Evolutionary conservation across 64 coral and sea anemone genomes (phyloP), one percentile per base, ranked within the genome.

Genomic region (Actinia tenebrosa): DNA sequence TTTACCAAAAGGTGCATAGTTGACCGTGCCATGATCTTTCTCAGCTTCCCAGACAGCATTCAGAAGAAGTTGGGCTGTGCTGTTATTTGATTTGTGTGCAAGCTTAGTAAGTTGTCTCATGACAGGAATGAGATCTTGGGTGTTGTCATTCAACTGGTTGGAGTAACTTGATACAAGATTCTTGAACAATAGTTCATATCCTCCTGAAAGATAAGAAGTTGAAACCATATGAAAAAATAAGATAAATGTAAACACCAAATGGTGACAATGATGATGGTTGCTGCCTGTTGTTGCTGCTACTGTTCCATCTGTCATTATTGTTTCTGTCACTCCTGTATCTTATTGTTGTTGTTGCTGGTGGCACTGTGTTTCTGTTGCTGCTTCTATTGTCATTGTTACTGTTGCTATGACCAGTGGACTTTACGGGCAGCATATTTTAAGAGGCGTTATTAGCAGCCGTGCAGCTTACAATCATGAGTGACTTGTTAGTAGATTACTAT

Each of bases 1-100:
- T 44, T 85, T 95, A 99, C 97, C 97, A 87, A 88, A 99, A 10
- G 97, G 97, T 20, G 97, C 97, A 89, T 95, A 99, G 86, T 99
- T 99, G 37, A 93, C 86, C 66, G 95, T 78, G 56, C 78, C 86
- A 18, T 92, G 92, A 60, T 80, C 64, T 84, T 78, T 88, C 16
- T 97, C 97, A 22, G 82, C 66, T 16, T 93, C 93, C 89, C 80
- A 92, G 10, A 53, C 45, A 20, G 92, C 78, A 42, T 85, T 88
- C 64, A 92, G 45, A 13, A 95, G 83, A 10, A 84, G 84, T 50
- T 91, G 91, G 10, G 82, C 77, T 19, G 42, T 50, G 42, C 72
- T n/a, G 43, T 79, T 89, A 68, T 52, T 77, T 20, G 87, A 81
- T 53, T 69, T 90, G 77, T 86, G 78, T 46, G 80, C 64, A 10